Percentiles rank a stretch among this genome's conserved stretches.
Evolutionary conservation across 2,888 invertebrate species (phyloP).

Genomic region (Ectobius pallidus): DNA sequence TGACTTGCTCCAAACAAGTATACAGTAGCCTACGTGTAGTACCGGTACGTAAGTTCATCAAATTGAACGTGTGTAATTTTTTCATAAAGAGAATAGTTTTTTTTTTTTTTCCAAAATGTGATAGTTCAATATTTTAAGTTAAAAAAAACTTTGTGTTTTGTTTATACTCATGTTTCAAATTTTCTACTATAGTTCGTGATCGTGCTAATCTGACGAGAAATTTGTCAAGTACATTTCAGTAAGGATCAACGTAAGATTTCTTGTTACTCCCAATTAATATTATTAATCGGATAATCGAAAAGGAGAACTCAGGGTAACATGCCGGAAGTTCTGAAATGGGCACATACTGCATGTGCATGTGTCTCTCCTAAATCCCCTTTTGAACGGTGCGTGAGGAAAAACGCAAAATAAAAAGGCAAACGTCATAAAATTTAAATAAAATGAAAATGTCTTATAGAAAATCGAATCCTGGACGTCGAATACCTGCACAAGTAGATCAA

Average conservation of each 20-base stretch:
- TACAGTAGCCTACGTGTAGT: too few relatives aligned
- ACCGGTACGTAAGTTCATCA: too few relatives aligned
- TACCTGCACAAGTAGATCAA: too few relatives aligned
- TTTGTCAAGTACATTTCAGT: neutral
- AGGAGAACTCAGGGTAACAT: neutral
- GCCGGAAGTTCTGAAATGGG: too few relatives aligned
- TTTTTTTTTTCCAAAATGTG: neutral
- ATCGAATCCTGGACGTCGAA: too few relatives aligned
- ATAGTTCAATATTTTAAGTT: neutral
- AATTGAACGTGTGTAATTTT: neutral
- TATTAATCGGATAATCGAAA: neutral
- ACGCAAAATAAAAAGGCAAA: too few relatives aligned
- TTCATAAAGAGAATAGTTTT: neutral
- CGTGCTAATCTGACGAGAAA: neutral
- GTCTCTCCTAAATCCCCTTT: too few relatives aligned
- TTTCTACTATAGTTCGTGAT: neutral
- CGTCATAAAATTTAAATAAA: too few relatives aligned
- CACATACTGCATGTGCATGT: too few relatives aligned
- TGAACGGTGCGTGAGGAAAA: too few relatives aligned
- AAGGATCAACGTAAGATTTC: neutral
- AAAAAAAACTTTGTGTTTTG: neutral
- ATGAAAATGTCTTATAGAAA: too few relatives aligned
- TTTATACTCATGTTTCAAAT: neutral
- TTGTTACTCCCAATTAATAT: neutral
- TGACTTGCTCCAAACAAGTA: neutral